Evolutionary conservation across 2,888 invertebrate genomes (phyloP).

Genomic region (Cryptus armator): DNA sequence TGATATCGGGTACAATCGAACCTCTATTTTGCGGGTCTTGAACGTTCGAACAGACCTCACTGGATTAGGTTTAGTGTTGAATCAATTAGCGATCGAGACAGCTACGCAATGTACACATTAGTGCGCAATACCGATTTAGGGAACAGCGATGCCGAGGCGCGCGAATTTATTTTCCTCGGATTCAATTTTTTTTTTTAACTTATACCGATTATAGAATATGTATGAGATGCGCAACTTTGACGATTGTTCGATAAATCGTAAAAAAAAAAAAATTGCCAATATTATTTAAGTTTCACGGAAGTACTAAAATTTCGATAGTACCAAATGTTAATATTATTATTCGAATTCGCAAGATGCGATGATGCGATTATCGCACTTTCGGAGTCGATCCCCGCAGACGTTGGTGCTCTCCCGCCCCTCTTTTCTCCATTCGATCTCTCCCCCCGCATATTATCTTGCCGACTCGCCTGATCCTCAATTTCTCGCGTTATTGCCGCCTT

Average conservation of each 20-base stretch:
- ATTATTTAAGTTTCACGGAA: background rate
- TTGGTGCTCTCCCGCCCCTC: background rate
- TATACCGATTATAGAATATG: too few relatives aligned
- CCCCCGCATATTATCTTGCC: conserved; percentile 57
- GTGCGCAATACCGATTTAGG: too few relatives aligned
- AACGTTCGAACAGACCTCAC: too few relatives aligned
- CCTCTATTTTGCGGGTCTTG: background rate
- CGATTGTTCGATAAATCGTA: background rate
- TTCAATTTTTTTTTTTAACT: too few relatives aligned
- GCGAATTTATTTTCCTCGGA: too few relatives aligned
- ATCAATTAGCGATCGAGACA: too few relatives aligned
- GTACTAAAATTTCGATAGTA: background rate
- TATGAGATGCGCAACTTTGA: too few relatives aligned
- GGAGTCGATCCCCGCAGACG: conserved; percentile 43
- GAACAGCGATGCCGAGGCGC: too few relatives aligned
- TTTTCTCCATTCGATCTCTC: conserved; percentile 20
- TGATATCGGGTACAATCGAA: too few relatives aligned
- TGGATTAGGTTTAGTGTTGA: too few relatives aligned
- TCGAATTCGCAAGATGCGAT: background rate
- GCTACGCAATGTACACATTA: too few relatives aligned
- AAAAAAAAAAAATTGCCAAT: background rate
- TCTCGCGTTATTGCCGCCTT: conserved; percentile 66
- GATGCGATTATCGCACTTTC: conserved; percentile 36
- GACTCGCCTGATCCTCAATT: conserved; percentile 50
- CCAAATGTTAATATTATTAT: background rate